A percentile compares a stretch with the other conserved stretches of the same genome.
Evolutionary conservation across 2,888 invertebrate species (phyloP).

Genomic region (Drosophila mayaguana): DNA sequence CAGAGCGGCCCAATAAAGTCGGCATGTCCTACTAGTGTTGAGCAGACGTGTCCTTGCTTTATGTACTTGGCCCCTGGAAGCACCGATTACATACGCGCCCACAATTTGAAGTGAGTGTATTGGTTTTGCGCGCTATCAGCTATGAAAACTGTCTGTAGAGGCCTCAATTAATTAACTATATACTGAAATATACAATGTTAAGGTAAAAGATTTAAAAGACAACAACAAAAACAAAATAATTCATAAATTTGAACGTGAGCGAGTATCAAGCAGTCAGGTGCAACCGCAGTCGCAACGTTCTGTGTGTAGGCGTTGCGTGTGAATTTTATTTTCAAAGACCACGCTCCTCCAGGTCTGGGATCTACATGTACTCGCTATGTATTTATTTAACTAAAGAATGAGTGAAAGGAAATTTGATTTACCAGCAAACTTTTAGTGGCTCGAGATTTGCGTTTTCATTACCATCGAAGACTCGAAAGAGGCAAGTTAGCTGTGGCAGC

Average conservation of each 20-base stretch:
- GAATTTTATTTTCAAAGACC: slow-evolving; percentile 50
- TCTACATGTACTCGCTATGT: slow-evolving; percentile 18
- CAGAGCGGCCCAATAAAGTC: slow-evolving; percentile 17
- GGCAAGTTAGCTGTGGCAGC: slow-evolving; percentile 55
- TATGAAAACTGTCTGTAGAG: not conserved
- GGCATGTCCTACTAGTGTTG: not conserved
- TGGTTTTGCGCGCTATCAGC: not conserved
- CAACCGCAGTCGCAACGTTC: too few relatives aligned
- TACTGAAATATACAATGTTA: not conserved
- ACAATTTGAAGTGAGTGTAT: not conserved
- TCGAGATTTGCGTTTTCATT: slow-evolving; percentile 62
- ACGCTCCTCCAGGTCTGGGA: slow-evolving; percentile 22
- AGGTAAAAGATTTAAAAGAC: not conserved
- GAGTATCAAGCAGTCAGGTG: not conserved
- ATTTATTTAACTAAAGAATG: slow-evolving; percentile 30
- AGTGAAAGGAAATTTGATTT: slow-evolving; percentile 19
- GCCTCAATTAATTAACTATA: not conserved
- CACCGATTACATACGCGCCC: not conserved
- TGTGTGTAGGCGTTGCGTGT: slow-evolving; percentile 50
- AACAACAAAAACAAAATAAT: too few relatives aligned
- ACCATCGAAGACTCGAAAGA: slow-evolving; percentile 58
- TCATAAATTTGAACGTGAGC: too few relatives aligned
- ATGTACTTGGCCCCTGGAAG: slow-evolving; percentile 41
- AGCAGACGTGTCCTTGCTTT: slow-evolving; percentile 48
- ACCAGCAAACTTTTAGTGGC: slow-evolving; percentile 36